Evolutionary conservation across 1,140 invertebrate genomes (phyloP), one percentile per base, ranked within the genome.

Genomic region (Mya arenaria): DNA sequence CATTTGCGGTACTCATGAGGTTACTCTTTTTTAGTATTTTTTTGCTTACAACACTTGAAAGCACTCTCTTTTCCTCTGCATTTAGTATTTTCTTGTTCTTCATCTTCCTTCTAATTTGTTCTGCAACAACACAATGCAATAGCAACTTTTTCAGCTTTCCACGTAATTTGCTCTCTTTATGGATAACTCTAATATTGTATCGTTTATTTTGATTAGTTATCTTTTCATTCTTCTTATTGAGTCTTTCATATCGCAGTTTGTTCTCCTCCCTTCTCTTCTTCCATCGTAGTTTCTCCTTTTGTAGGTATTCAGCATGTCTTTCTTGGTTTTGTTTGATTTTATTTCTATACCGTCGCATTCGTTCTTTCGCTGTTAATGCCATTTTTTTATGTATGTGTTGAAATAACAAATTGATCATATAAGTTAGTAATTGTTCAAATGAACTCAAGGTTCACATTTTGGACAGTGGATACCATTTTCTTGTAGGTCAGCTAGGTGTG

Each of bases 31-130:
- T 72, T 8, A 72, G 34, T 1, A 72, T 72, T 15, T 55, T 72
- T 56, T 55, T 72, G 68, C 68, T 28, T 30, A 71, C 68, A 30
- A 72, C 68, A 56, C 48, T 72, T 72, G 44, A 72, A 6, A 56
- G 48, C 34, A 72, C 48, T 72, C 68, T 25, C 48, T 72, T 72
- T 32, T 72, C 44, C 32, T 72, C 68, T 30, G 6, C 6, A 41
- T 72, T 72, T 30, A 72, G 23, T 55, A 72, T 25, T 30, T 56
- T 72, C 32, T 56, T 72, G 48, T n/a, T 72, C 25, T 72, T 72
- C 48, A 72, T 72, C 56, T 55, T 52, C 25, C 48, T 17, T 52
- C 25, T 4, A 52, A 52, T 52, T 72, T 72, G 68, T 4, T 56
- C 44, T 10, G 68, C 68, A 32, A 72, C 68, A n/a, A 72, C 30